Conservation (phyloP, 2,888 invertebrate genomes). For the Smittia sp. region DNA sequence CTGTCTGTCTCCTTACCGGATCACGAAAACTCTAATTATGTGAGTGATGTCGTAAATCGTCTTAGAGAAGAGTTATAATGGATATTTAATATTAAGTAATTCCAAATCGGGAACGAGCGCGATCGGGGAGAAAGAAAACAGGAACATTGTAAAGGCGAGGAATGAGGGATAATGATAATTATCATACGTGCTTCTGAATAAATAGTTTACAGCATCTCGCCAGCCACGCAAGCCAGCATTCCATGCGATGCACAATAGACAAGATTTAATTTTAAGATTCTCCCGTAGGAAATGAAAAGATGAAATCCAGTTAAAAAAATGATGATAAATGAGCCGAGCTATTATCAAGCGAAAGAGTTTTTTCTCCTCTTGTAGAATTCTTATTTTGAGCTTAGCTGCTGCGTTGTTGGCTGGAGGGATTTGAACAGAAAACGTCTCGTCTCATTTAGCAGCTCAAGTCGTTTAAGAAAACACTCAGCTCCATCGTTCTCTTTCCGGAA, state of each 20-base stretch:
- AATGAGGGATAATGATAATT: slow-evolving; percentile 35
- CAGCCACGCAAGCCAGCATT: neutral
- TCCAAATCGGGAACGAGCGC: slow-evolving; percentile 2
- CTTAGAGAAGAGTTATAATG: slow-evolving; percentile 37
- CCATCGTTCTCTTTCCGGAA: neutral
- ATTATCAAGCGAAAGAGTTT: slow-evolving; percentile 21
- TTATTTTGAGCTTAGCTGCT: neutral
- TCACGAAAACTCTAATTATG: slow-evolving; percentile 36
- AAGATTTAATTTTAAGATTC: slow-evolving; percentile 12
- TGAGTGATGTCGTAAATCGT: slow-evolving; percentile 40
- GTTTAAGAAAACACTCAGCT: neutral
- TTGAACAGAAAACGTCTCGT: neutral
- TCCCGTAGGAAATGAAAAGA: slow-evolving; percentile 3
- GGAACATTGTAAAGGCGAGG: neutral
- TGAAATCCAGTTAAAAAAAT: slow-evolving; percentile 29
- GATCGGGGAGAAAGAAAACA: neutral
- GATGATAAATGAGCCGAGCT: slow-evolving; percentile 29
- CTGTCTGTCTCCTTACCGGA: neutral
- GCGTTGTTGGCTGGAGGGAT: slow-evolving; percentile 9
- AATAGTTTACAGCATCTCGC: slow-evolving; percentile 29
- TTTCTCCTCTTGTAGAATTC: neutral
- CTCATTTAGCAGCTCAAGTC: slow-evolving; percentile 9
- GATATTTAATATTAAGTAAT: slow-evolving; percentile 41
- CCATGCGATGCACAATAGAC: slow-evolving; percentile 25
- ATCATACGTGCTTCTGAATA: slow-evolving; percentile 42